phyloP scores from a whole-genome alignment of 1,140 invertebrate genomes.

The Ceratoteleas bidentatus region DNA sequence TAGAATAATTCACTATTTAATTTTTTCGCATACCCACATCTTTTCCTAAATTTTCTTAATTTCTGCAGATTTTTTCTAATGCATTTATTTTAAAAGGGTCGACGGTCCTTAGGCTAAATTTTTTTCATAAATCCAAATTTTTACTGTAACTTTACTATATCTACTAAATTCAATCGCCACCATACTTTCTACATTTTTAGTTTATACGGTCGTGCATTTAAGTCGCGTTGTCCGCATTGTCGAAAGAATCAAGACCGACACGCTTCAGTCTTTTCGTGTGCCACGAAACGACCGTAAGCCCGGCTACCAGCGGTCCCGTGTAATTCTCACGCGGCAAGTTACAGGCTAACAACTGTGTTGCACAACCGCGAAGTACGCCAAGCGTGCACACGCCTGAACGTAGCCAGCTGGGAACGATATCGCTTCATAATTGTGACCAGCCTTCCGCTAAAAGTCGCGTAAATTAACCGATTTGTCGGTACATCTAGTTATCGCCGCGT shows the following conservation, averaged over 20 bases:
- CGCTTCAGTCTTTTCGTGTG: conserved; percentile 43
- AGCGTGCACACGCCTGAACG: conserved; percentile 36
- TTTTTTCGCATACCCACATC: too few species aligned
- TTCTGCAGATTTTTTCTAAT: too few species aligned
- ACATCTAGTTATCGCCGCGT: conserved; percentile 19
- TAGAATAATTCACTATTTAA: too few species aligned
- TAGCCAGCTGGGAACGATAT: conserved; percentile 33
- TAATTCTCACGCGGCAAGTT: conserved; percentile 55
- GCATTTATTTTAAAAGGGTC: too few species aligned
- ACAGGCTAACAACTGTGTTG: conserved; percentile 46
- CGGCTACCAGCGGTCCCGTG: conserved; percentile 45
- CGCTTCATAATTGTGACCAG: conserved; percentile 39
- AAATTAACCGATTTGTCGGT: conserved; percentile 56
- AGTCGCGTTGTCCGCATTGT: conserved; percentile 1
- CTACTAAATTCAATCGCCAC: not conserved
- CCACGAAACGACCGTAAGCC: conserved; percentile 45
- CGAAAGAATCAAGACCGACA: not conserved
- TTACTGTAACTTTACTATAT: too few species aligned
- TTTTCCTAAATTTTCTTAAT: too few species aligned
- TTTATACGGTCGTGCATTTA: not conserved
- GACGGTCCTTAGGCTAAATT: too few species aligned
- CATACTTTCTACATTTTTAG: too few species aligned
- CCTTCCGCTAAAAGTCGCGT: conserved; percentile 34
- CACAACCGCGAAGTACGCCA: conserved; percentile 25
- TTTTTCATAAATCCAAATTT: too few species aligned